Evolutionary conservation across 2,113 vertebrate species (phyloP).

Genomic region (Delphinus delphis): DNA sequence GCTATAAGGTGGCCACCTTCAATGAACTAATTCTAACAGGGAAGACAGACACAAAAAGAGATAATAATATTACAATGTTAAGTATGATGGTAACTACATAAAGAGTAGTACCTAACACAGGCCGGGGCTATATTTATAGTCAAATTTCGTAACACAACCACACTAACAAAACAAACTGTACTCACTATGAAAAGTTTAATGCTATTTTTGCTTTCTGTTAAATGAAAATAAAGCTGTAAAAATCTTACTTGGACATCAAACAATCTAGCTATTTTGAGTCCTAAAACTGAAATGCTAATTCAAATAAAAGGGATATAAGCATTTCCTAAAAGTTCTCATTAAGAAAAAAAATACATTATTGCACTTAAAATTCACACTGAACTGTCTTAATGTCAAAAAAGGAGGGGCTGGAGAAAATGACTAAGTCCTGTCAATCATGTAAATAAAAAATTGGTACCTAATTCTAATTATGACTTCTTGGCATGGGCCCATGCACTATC

Average conservation of each 20-base stretch:
- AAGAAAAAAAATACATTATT: neutral
- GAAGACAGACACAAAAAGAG: neutral
- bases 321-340: neutral
- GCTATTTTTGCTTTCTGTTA: neutral
- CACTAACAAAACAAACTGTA: neutral
- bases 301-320: neutral
- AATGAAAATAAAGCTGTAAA: neutral
- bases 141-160: neutral
- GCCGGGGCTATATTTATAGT: neutral
- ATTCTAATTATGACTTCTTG: neutral
- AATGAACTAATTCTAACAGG: neutral
- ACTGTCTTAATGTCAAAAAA: neutral
- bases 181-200: neutral
- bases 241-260: neutral
- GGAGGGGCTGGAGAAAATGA: neutral
- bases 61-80: neutral
- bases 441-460: neutral
- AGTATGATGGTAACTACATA: neutral
- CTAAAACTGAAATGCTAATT: neutral
- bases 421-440: neutral
- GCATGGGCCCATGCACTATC: neutral
- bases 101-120: neutral
- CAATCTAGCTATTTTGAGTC: neutral
- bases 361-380: neutral
- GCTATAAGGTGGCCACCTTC: neutral